Evolutionary conservation across 1,140 invertebrate species (phyloP).

Genomic region (Coboldia fuscipes): DNA sequence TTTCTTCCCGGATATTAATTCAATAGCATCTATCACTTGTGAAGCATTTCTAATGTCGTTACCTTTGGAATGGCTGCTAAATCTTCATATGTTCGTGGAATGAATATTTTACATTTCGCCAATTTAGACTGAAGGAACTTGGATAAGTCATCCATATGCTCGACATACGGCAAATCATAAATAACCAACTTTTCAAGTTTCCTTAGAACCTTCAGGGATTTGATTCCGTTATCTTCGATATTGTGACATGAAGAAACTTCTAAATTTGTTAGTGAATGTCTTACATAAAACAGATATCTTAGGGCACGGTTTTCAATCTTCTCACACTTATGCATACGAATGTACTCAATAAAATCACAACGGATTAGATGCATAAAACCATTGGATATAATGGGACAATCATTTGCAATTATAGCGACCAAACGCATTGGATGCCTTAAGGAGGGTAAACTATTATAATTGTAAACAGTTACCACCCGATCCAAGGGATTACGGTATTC

Average conservation of each 20-base stretch:
- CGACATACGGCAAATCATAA: slow-evolving; percentile 31
- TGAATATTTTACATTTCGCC: too few relatives aligned
- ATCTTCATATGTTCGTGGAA: too few relatives aligned
- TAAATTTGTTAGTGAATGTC: slow-evolving; percentile 31
- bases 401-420: slow-evolving; percentile 45
- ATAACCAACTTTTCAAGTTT: slow-evolving; percentile 33
- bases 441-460: slow-evolving; percentile 44
- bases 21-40: too few relatives aligned
- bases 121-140: too few relatives aligned
- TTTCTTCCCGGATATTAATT: too few relatives aligned
- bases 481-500: slow-evolving; percentile 31
- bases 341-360: slow-evolving; percentile 34
- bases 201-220: slow-evolving; percentile 26
- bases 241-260: slow-evolving; percentile 44
- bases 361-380: slow-evolving; percentile 23
- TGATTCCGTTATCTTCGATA: slow-evolving; percentile 37
- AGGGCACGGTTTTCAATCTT: slow-evolving; percentile 44
- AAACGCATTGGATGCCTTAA: slow-evolving; percentile 26
- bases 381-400: slow-evolving; percentile 44
- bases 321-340: slow-evolving; percentile 39
- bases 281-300: slow-evolving; percentile 25
- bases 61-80: too few relatives aligned
- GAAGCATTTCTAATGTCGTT: too few relatives aligned
- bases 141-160: slow-evolving; percentile 27
- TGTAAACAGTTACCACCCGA: slow-evolving; percentile 24